Conservation (phyloP, 2,888 invertebrate species). For the Campopleginae sp. region DNA sequence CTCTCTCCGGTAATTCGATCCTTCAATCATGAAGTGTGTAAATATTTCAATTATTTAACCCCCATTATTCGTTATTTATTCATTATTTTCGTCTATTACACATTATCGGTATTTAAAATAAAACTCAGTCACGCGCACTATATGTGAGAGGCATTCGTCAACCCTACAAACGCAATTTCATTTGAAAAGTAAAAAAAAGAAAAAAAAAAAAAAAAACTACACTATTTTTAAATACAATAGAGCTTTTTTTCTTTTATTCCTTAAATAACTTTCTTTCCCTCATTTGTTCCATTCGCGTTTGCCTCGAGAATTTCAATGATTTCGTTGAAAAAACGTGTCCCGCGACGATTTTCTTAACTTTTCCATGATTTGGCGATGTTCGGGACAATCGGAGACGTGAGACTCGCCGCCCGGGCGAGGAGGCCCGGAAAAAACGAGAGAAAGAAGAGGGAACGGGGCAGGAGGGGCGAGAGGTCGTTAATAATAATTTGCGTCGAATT, state of each 20-base stretch:
- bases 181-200: slow-evolving; percentile 81
- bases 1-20: background rate
- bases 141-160: slow-evolving; percentile 83
- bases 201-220: slow-evolving; percentile 76
- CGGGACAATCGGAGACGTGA: background rate
- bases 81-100: slow-evolving; percentile 69
- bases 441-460: background rate
- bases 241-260: slow-evolving; percentile 81
- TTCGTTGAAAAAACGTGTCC: slow-evolving; percentile 81
- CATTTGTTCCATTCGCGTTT: slow-evolving; percentile 23
- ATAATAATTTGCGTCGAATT: slow-evolving; percentile 75
- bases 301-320: slow-evolving; percentile 78
- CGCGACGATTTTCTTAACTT: slow-evolving; percentile 72
- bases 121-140: slow-evolving; percentile 83
- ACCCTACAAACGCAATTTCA: slow-evolving; percentile 83
- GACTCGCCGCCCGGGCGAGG: background rate
- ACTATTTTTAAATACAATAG: slow-evolving; percentile 84
- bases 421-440: slow-evolving; percentile 5
- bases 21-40: slow-evolving; percentile 11
- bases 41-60: slow-evolving; percentile 48
- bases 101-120: slow-evolving; percentile 73
- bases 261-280: slow-evolving; percentile 81
- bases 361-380: too few relatives aligned
- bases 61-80: slow-evolving; percentile 38
- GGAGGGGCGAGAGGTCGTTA: slow-evolving; percentile 14